Evolutionary conservation across 2,113 vertebrate species (phyloP), one percentile per base, ranked within the genome.

Genomic region (Clarias magur): DNA sequence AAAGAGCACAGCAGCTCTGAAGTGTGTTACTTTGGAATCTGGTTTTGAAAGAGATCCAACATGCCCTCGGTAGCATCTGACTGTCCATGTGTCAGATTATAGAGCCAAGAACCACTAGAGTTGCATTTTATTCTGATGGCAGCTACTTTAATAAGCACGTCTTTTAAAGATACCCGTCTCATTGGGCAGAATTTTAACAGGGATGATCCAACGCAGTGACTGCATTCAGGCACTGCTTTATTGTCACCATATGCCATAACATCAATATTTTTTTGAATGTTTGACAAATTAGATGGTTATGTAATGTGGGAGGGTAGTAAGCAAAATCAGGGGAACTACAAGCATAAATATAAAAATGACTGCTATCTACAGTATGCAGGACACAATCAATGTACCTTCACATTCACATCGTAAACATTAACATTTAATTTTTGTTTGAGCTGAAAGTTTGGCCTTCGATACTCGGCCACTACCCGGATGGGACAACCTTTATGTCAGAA

Each of bases 1-100:
- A 91, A 91, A 87, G 86, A 67, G 54, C 85, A 53, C n/a, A 87
- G 83, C 65, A 80, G 82, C 83, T 91, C 89, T 85, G 85, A 91
- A 85, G 91, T 88, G 59, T 60, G 80, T 80, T 88, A 83, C 89
- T 75, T 86, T 73, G 85, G 82, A 82, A 89, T 80, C 67, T 85
- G 75, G 73, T 53, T 67, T 87, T 91, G 88, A 91, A 88, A 89
- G 63, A 67, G 27, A 56, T 87, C 85, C 89, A 86, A 42, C 30
- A 60, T 19, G 78, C 30, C 54, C 84, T 60, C 79, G 23, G 65
- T n/a, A 16, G 76, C 83, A 85, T 76, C 57, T 48, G 48, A 75
- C 38, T 76, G 48, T 87, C 72, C 73, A 80, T 83, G 81, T 86
- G 85, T 72, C 75, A 57, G 0, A 54, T 76, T 70, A n/a, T n/a